Evolutionary conservation across 2,888 invertebrate genomes (phyloP).

Genomic region (Sinodicranocentrus sp.): DNA sequence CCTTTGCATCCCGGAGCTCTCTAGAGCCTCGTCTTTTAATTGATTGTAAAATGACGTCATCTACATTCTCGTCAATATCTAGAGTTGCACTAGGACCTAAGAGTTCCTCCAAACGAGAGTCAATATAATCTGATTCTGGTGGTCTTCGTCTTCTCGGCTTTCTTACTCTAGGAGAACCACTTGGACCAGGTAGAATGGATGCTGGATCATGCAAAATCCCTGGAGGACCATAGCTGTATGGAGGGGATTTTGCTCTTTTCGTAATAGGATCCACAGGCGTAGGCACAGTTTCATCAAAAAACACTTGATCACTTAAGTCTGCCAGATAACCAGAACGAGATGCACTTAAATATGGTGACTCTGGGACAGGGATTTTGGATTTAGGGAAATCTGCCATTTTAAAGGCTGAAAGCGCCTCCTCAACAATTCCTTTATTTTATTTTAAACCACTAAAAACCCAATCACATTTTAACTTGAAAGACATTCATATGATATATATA

Average conservation of each 20-base stretch:
- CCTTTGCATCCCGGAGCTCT: slow-evolving; percentile 37
- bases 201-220: slow-evolving; percentile 68
- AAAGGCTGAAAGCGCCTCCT: not conserved
- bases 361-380: slow-evolving; percentile 76
- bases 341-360: slow-evolving; percentile 73
- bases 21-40: slow-evolving; percentile 59
- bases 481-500: no score
- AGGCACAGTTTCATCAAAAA: slow-evolving; percentile 73
- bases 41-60: slow-evolving; percentile 63
- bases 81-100: slow-evolving; percentile 62
- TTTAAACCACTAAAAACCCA: no score
- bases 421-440: not conserved
- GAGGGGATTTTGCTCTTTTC: slow-evolving; percentile 64
- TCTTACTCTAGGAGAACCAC: slow-evolving; percentile 35
- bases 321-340: slow-evolving; percentile 71
- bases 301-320: slow-evolving; percentile 75
- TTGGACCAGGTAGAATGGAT: slow-evolving; percentile 48
- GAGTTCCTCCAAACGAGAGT: slow-evolving; percentile 72
- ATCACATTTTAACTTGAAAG: no score
- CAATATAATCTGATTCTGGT: slow-evolving; percentile 70
- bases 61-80: slow-evolving; percentile 63
- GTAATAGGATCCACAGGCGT: slow-evolving; percentile 56
- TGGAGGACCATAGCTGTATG: slow-evolving; percentile 74
- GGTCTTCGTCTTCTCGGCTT: slow-evolving; percentile 37
- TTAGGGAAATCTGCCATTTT: slow-evolving; percentile 66